Evolutionary conservation across 2,888 invertebrate genomes (phyloP).

Genomic region (Melanostoma mellinum): DNA sequence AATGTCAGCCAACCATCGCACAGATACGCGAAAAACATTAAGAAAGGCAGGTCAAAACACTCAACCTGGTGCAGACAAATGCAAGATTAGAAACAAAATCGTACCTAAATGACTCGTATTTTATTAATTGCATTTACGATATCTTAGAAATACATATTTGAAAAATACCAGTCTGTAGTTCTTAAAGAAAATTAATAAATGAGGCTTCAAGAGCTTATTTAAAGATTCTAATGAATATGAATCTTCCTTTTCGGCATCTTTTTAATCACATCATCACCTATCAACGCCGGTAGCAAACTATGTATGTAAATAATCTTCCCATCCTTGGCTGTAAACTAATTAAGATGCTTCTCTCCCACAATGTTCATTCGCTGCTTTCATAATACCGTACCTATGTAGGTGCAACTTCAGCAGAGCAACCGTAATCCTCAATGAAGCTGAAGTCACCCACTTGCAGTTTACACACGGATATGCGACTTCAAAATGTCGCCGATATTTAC

Average conservation of each 20-base stretch:
- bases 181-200: not conserved
- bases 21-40: too few relatives aligned
- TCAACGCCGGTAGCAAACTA: constrained; percentile 54
- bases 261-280: constrained; percentile 60
- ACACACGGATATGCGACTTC: constrained; percentile 61
- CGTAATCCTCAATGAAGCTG: constrained; percentile 52
- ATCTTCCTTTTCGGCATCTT: constrained; percentile 43
- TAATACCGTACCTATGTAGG: constrained; percentile 40
- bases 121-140: too few relatives aligned
- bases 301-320: constrained; percentile 54
- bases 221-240: constrained; percentile 35
- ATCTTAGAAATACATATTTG: too few relatives aligned
- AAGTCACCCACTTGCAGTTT: constrained; percentile 54
- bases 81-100: too few relatives aligned
- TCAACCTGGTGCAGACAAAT: too few relatives aligned
- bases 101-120: too few relatives aligned
- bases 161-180: too few relatives aligned
- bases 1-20: too few relatives aligned
- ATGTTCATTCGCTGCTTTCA: constrained; percentile 35
- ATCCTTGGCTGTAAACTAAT: constrained; percentile 59
- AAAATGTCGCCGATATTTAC: constrained; percentile 70
- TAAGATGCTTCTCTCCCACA: constrained; percentile 46
- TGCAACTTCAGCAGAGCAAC: constrained; percentile 20
- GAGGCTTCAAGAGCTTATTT: constrained; percentile 30
- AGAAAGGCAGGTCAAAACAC: too few relatives aligned